A percentile compares a stretch with the other conserved stretches of the same genome.
Conservation (phyloP, 1,140 invertebrate genomes). For the Octopus bimaculoides region DNA sequence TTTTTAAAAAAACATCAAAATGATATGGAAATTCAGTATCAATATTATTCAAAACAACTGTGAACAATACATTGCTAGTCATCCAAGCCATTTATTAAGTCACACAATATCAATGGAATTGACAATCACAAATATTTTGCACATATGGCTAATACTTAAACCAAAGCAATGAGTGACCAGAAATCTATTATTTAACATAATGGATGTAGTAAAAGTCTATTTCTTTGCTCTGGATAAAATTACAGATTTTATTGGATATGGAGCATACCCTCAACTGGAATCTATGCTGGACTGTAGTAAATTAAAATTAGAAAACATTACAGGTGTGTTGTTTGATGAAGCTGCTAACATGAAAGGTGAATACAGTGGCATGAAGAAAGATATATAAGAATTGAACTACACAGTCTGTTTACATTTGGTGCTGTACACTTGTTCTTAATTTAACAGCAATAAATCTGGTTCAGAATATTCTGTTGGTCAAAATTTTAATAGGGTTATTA, state of each 20-base stretch:
- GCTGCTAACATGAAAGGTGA: background rate
- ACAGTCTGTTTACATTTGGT: constrained; percentile 1
- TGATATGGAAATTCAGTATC: background rate
- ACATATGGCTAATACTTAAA: background rate
- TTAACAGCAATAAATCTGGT: background rate
- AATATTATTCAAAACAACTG: constrained; percentile 7
- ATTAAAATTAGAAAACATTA: constrained; percentile 5
- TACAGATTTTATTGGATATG: constrained; percentile 5
- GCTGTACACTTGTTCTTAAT: background rate
- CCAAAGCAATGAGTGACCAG: background rate
- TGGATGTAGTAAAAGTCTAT: background rate
- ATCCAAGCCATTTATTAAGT: background rate
- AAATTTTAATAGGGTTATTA: constrained; percentile 2
- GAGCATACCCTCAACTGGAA: background rate
- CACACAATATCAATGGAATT: background rate
- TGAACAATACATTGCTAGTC: background rate
- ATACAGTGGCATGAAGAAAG: constrained; percentile 3
- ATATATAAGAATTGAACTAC: background rate
- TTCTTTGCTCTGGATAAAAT: background rate
- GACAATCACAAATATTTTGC: too few relatives aligned
- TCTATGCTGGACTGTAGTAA: background rate
- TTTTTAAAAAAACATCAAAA: background rate
- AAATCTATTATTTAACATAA: background rate
- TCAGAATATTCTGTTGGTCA: constrained; percentile 1
- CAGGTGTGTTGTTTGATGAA: background rate